Evolutionary conservation across 2,888 invertebrate genomes (phyloP).

Genomic region (Venustoraphidia nigricollis): DNA sequence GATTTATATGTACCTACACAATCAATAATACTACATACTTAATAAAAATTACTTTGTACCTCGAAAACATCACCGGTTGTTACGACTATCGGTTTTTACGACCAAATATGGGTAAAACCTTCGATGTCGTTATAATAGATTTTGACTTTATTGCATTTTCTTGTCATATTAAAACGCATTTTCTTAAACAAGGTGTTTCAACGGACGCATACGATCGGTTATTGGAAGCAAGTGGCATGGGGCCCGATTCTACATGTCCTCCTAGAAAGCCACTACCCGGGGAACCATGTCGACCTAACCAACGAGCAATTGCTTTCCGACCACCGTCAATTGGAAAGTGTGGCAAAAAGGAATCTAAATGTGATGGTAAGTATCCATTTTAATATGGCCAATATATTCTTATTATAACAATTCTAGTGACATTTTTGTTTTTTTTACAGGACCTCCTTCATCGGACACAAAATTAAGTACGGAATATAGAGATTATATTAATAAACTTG

Average conservation of each 20-base stretch:
- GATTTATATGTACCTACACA: too few species aligned
- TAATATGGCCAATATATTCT: neutral
- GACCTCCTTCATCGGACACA: slow-evolving; percentile 27
- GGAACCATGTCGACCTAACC: slow-evolving; percentile 38
- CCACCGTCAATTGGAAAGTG: slow-evolving; percentile 16
- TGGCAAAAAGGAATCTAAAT: neutral
- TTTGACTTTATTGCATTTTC: too few species aligned
- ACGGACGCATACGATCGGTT: slow-evolving; percentile 39
- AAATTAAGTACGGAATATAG: slow-evolving; percentile 43
- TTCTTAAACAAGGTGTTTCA: too few species aligned
- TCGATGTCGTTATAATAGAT: too few species aligned
- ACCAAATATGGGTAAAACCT: too few species aligned
- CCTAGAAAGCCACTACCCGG: slow-evolving; percentile 40
- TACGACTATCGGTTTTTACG: too few species aligned
- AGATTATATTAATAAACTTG: slow-evolving; percentile 43
- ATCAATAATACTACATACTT: too few species aligned
- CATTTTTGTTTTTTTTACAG: slow-evolving; percentile 19
- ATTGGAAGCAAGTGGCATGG: slow-evolving; percentile 36
- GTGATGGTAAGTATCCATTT: neutral
- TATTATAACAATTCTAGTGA: neutral
- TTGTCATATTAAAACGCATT: too few species aligned
- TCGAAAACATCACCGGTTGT: too few species aligned
- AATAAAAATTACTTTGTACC: too few species aligned
- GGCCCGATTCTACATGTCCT: slow-evolving; percentile 35
- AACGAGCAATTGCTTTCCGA: slow-evolving; percentile 24